These are phyloP conservation scores for Pollicipes pollicipes DNA, from an alignment of 1,140 invertebrate genomes.

Conservation along the genomic window DNA sequence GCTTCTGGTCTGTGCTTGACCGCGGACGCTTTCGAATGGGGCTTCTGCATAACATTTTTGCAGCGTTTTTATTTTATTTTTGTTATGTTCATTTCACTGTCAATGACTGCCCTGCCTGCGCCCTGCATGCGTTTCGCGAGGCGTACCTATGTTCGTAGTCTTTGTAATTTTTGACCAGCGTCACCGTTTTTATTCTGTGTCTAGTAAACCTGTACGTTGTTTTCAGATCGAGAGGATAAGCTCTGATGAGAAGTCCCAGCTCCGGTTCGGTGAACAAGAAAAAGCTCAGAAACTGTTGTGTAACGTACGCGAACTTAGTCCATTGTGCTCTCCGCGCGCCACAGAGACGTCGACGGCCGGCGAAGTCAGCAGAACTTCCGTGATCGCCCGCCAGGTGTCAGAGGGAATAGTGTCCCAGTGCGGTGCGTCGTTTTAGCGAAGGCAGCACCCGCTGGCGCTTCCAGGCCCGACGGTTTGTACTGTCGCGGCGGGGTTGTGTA, in stretches of 20 bases:
- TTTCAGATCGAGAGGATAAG: slow-evolving; percentile 1
- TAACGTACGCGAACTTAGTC: neutral
- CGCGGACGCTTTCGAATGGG: too few species aligned
- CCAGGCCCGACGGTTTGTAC: too few species aligned
- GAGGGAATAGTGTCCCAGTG: neutral
- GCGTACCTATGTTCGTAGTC: too few species aligned
- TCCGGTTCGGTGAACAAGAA: neutral
- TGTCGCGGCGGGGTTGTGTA: too few species aligned
- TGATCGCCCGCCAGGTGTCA: neutral
- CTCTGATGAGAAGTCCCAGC: too few species aligned
- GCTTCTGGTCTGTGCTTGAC: too few species aligned
- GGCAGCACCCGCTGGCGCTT: too few species aligned
- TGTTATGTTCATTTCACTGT: neutral
- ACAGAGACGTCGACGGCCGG: neutral
- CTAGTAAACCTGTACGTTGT: neutral
- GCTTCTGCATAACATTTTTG: too few species aligned
- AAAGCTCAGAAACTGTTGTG: neutral
- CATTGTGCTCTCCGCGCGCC: neutral
- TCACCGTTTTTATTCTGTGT: neutral
- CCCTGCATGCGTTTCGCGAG: too few species aligned
- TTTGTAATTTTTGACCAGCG: too few species aligned
- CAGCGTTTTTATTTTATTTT: too few species aligned
- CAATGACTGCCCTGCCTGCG: too few species aligned
- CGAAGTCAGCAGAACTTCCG: neutral
- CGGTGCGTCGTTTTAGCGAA: neutral